Conservation (phyloP, 2,113 vertebrate species). For the Todiramphus chloris region DNA sequence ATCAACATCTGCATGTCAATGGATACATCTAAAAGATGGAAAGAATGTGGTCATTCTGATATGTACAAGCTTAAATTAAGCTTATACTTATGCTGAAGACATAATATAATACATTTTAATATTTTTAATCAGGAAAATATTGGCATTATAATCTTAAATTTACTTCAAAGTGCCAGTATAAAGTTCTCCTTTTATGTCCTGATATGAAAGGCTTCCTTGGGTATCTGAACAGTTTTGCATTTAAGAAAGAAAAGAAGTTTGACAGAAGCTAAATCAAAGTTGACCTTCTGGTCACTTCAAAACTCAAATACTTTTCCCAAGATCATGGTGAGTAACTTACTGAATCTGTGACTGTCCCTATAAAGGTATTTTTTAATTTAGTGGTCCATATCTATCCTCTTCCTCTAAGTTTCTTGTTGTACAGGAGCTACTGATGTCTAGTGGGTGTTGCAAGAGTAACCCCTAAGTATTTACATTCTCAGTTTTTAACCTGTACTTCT, state of each 20-base stretch:
- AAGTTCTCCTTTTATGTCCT: constrained; percentile 25
- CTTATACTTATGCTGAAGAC: background rate
- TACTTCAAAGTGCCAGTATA: background rate
- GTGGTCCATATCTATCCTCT: background rate
- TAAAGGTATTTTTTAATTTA: constrained; percentile 18
- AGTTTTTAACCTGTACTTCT: background rate
- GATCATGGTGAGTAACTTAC: background rate
- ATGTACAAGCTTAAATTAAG: background rate
- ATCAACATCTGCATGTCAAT: constrained; percentile 53
- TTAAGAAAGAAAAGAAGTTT: background rate
- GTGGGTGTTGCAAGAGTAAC: background rate
- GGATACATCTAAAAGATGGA: background rate
- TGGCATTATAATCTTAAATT: background rate
- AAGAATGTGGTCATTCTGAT: background rate
- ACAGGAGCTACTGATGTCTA: background rate
- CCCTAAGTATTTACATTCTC: background rate
- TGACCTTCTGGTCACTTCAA: background rate
- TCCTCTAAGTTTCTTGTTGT: background rate
- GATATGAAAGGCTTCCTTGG: constrained; percentile 14
- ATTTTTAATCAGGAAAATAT: constrained; percentile 21
- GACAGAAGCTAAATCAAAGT: background rate
- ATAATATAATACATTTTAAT: background rate
- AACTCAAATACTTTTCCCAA: background rate
- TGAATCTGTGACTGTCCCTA: background rate
- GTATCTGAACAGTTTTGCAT: constrained; percentile 1